phyloP scores from a whole-genome alignment of 2,113 vertebrate genomes.

The Cettia cetti region DNA sequence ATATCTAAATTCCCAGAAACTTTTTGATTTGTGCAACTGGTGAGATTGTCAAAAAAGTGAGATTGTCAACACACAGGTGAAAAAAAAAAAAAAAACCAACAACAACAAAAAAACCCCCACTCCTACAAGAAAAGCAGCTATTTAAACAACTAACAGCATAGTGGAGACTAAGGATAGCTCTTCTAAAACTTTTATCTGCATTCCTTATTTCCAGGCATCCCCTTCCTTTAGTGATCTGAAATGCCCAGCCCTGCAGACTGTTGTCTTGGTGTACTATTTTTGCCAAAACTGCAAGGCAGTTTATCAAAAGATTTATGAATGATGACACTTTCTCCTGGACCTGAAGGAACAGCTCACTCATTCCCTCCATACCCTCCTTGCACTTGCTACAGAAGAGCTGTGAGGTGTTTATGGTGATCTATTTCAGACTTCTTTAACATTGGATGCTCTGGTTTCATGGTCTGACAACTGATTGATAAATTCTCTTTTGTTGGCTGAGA shows the following conservation, averaged over 20 bases:
- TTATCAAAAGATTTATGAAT: not conserved
- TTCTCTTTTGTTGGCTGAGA: slow-evolving; percentile 55
- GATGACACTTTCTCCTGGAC: not conserved
- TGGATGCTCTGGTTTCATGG: not conserved
- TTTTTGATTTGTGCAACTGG: not conserved
- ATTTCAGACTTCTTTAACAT: slow-evolving; percentile 2
- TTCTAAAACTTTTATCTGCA: not conserved
- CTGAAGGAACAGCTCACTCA: not conserved
- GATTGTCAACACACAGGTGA: not conserved
- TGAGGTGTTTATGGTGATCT: not conserved
- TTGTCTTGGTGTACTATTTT: not conserved
- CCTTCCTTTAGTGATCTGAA: not conserved
- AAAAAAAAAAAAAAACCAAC: not conserved
- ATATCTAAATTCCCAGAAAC: not conserved
- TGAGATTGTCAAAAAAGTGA: not conserved
- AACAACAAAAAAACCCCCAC: too few relatives aligned
- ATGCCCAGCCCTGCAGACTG: not conserved
- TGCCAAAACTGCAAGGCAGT: not conserved
- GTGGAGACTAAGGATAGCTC: not conserved
- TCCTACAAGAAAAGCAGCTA: not conserved
- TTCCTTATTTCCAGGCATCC: not conserved
- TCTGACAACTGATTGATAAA: slow-evolving; percentile 51
- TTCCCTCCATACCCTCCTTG: not conserved
- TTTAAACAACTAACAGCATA: not conserved
- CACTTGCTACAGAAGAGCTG: not conserved